Conservation (phyloP, 2,797 vertebrate species). For the Chelon auratus region DNA sequence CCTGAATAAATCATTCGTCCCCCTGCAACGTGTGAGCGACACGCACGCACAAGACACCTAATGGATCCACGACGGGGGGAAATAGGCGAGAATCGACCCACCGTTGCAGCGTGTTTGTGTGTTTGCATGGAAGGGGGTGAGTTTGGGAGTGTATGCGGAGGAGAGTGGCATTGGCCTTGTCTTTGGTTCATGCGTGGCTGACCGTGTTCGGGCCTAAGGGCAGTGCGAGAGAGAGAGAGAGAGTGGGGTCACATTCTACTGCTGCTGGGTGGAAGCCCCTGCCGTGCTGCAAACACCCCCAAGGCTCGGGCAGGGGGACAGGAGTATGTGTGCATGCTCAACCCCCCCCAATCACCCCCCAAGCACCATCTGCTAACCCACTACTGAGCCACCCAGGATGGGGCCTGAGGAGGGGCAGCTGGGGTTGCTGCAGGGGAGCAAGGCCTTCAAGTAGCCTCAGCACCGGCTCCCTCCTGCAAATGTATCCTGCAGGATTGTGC, state of each 20-base stretch:
- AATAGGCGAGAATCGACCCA: slow-evolving; percentile 64
- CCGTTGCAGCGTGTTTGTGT: slow-evolving; percentile 28
- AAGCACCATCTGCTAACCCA: slow-evolving; percentile 82
- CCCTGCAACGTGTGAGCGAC: slow-evolving; percentile 69
- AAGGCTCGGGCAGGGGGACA: slow-evolving; percentile 70
- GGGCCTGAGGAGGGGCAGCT: slow-evolving; percentile 68
- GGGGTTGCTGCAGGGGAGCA: slow-evolving; percentile 65
- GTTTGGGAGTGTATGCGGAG: slow-evolving; percentile 36
- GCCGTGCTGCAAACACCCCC: slow-evolving; percentile 68
- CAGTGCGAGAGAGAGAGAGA: slow-evolving; percentile 52
- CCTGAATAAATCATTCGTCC: slow-evolving; percentile 79
- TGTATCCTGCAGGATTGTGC: slow-evolving; percentile 19
- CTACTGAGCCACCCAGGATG: slow-evolving; percentile 78
- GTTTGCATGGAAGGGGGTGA: background rate
- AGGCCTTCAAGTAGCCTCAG: slow-evolving; percentile 60
- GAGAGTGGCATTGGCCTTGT: slow-evolving; percentile 74
- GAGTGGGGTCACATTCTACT: slow-evolving; percentile 80
- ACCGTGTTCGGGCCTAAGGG: slow-evolving; percentile 70
- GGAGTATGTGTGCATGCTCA: slow-evolving; percentile 51
- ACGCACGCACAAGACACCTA: slow-evolving; percentile 70
- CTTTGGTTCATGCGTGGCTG: slow-evolving; percentile 76
- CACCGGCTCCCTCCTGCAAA: slow-evolving; percentile 31
- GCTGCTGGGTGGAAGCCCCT: slow-evolving; percentile 71
- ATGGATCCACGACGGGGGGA: slow-evolving; percentile 69
- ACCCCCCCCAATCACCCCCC: slow-evolving; percentile 33